Conservation (phyloP, 2,113 vertebrate species). For the Actinemys pallida region DNA sequence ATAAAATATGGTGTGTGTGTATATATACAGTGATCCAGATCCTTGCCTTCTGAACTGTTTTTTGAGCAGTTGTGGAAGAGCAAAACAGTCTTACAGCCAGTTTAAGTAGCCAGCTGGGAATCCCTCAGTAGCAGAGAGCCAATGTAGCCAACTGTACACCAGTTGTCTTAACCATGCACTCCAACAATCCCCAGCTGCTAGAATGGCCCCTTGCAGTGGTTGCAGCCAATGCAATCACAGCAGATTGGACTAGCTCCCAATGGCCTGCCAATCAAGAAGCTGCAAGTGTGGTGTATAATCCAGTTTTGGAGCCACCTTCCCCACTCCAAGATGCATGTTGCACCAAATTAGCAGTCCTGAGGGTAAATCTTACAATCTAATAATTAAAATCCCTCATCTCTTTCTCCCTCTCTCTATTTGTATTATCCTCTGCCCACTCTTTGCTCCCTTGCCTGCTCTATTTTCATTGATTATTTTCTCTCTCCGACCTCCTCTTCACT, state of each 20-base stretch:
- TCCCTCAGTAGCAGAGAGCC: not conserved
- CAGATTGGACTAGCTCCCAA: not conserved
- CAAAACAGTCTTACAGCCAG: not conserved
- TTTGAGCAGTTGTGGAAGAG: not conserved
- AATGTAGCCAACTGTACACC: accelerated
- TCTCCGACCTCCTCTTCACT: not conserved
- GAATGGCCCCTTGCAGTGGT: not conserved
- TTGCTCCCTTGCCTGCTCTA: not conserved
- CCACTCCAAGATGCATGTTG: not conserved
- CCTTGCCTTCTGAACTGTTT: accelerated
- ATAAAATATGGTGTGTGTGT: not conserved
- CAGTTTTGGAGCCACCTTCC: not conserved
- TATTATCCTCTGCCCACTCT: not conserved
- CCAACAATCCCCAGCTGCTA: accelerated
- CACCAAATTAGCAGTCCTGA: not conserved
- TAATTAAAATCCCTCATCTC: not conserved
- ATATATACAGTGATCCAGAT: not conserved
- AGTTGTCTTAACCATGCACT: not conserved
- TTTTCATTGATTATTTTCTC: not conserved
- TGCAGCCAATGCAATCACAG: not conserved
- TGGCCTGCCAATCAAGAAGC: not conserved
- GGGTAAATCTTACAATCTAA: not conserved
- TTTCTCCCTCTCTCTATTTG: not conserved
- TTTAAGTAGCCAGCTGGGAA: not conserved
- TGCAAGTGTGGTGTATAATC: not conserved